phyloP scores from a whole-genome alignment of 2,888 invertebrate species.

The Eilema griseolum region DNA sequence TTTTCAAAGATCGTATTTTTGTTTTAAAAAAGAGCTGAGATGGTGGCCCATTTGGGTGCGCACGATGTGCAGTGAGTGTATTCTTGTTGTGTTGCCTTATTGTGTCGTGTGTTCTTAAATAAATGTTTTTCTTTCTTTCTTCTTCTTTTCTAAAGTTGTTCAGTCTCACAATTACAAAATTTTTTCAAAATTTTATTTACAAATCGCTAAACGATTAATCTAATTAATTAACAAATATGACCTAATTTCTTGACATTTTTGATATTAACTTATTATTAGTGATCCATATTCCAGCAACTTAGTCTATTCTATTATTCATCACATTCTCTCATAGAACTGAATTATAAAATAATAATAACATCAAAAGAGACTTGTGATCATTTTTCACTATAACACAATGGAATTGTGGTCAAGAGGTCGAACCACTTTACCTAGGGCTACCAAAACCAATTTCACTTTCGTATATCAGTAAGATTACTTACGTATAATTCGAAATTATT shows the following conservation, averaged over 20 bases:
- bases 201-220: not conserved
- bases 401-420: constrained; percentile 46
- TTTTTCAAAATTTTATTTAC: not conserved
- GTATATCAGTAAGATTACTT: constrained; percentile 5
- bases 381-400: constrained; percentile 33
- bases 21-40: too few species aligned
- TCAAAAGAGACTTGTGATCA: constrained; percentile 28
- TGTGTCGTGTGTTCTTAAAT: too few species aligned
- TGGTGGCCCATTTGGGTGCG: too few species aligned
- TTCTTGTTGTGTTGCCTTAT: too few species aligned
- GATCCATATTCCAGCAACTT: not conserved
- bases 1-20: too few species aligned
- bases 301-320: constrained; percentile 10
- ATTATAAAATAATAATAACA: constrained; percentile 30
- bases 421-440: constrained; percentile 30
- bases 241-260: not conserved
- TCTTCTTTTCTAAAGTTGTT: not conserved
- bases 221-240: not conserved
- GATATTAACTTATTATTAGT: not conserved
- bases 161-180: not conserved
- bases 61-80: too few species aligned
- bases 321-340: constrained; percentile 16
- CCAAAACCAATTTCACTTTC: constrained; percentile 13
- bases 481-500: not conserved
- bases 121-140: too few species aligned